phyloP scores from a whole-genome alignment of 2,113 vertebrate genomes.

The Trichomycterus rosablanca region DNA sequence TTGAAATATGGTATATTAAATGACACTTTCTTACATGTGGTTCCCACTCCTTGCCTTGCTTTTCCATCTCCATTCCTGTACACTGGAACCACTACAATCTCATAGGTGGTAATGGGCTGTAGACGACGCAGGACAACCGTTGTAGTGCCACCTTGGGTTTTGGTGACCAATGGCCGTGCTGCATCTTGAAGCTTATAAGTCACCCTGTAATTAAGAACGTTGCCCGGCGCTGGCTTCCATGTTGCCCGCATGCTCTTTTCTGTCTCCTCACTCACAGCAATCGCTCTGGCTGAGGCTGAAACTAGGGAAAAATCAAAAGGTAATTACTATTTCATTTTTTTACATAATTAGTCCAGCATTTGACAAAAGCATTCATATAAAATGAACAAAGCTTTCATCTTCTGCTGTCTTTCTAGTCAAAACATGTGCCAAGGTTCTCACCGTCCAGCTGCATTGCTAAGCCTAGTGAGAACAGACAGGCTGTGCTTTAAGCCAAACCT shows the following conservation, averaged over 20 bases:
- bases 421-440: constrained; percentile 30
- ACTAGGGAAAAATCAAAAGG: constrained; percentile 62
- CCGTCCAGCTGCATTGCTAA: constrained; percentile 34
- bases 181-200: constrained; percentile 78
- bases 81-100: constrained; percentile 82
- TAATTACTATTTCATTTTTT: constrained; percentile 11
- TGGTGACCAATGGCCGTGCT: constrained; percentile 80
- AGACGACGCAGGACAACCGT: constrained; percentile 79
- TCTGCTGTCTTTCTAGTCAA: constrained; percentile 31
- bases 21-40: constrained; percentile 77
- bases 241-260: constrained; percentile 84
- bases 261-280: constrained; percentile 85
- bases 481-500: constrained; percentile 29
- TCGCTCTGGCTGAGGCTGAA: constrained; percentile 71
- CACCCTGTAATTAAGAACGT: constrained; percentile 84
- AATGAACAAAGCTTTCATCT: constrained; percentile 1
- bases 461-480: constrained; percentile 42
- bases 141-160: constrained; percentile 74
- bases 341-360: neutral
- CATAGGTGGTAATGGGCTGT: constrained; percentile 81
- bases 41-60: constrained; percentile 85
- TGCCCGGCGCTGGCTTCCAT: constrained; percentile 88
- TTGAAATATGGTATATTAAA: neutral
- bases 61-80: constrained; percentile 87
- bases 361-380: neutral